These are phyloP conservation scores for Caenorhabditis afra DNA, from an alignment of 2,888 invertebrate species.

Conservation along the genomic window DNA sequence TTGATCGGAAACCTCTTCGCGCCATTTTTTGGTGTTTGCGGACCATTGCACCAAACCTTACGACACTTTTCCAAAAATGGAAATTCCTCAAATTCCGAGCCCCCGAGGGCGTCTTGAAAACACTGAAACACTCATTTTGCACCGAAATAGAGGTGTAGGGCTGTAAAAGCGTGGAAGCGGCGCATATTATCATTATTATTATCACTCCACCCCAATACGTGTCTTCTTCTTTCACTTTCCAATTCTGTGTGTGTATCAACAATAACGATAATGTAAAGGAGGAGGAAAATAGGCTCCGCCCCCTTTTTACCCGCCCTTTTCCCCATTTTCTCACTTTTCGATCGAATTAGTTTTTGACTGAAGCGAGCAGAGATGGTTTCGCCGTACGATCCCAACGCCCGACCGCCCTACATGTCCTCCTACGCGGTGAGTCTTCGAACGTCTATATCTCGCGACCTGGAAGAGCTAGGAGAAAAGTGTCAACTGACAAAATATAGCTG, in stretches of 20 bases:
- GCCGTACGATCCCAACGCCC: constrained; percentile 31
- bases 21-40: too few relatives aligned
- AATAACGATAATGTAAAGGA: constrained; percentile 24
- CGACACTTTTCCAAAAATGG: too few relatives aligned
- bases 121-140: constrained; percentile 17
- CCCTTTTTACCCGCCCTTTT: constrained; percentile 19
- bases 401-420: constrained; percentile 54
- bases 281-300: constrained; percentile 42
- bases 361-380: constrained; percentile 34
- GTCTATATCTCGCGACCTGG: neutral
- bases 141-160: constrained; percentile 26
- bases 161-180: constrained; percentile 29
- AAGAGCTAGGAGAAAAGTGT: neutral
- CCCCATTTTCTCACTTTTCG: constrained; percentile 6
- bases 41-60: neutral
- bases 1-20: too few relatives aligned
- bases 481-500: too few relatives aligned
- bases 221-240: constrained; percentile 1
- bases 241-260: constrained; percentile 20
- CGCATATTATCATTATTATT: neutral
- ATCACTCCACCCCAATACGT: constrained; percentile 3
- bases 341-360: constrained; percentile 19
- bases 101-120: too few relatives aligned
- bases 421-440: constrained; percentile 39
- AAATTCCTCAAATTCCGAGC: too few relatives aligned